A percentile compares a stretch with the other conserved stretches of the same genome.
These are phyloP conservation scores for Morelia viridis DNA, from an alignment of 2,797 vertebrate genomes.

Conservation along the genomic window DNA sequence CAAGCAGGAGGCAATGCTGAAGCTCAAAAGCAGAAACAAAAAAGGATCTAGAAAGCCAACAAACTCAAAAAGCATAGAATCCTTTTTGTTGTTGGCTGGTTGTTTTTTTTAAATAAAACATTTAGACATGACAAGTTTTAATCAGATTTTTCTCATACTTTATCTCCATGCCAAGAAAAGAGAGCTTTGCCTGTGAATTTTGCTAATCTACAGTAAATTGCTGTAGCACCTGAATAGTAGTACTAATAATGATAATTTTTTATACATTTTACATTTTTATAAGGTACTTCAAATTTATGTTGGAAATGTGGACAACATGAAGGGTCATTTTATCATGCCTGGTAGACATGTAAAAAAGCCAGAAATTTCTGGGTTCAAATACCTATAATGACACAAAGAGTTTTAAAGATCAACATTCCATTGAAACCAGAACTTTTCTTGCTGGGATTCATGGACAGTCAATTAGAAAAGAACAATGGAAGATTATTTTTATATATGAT, in stretches of 20 bases:
- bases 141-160: not conserved
- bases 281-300: not conserved
- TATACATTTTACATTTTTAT: not conserved
- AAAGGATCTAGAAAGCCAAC: not conserved
- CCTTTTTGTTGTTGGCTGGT: not conserved
- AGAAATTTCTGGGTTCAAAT: not conserved
- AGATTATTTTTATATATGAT: too few relatives aligned
- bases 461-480: too few relatives aligned
- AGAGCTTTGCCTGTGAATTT: not conserved
- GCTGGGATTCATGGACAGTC: too few relatives aligned
- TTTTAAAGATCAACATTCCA: too few relatives aligned
- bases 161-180: not conserved
- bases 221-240: not conserved
- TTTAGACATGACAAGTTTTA: not conserved
- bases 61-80: not conserved
- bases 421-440: too few relatives aligned
- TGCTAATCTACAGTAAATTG: not conserved
- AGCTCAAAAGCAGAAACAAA: not conserved
- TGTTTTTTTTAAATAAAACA: not conserved
- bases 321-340: not conserved
- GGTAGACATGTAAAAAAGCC: not conserved
- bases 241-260: not conserved
- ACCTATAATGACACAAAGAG: too few relatives aligned
- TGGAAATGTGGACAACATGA: not conserved
- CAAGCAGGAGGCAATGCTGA: not conserved